phyloP scores from a whole-genome alignment of 2,797 vertebrate species.

The Urocyon cinereoargenteus region DNA sequence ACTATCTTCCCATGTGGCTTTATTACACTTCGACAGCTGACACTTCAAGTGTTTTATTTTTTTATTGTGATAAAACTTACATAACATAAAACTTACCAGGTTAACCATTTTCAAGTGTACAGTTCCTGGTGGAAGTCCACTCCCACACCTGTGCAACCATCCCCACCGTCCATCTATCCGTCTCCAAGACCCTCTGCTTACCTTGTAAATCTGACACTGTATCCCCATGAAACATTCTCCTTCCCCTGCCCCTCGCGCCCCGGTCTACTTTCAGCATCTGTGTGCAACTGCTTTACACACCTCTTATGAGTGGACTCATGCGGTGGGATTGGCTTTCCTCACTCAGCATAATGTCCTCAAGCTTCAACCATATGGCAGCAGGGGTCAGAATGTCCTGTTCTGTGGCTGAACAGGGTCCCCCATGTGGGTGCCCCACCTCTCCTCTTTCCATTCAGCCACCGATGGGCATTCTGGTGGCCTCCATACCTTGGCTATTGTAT shows the following conservation, averaged over 20 bases:
- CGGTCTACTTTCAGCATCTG: not conserved
- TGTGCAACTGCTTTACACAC: not conserved
- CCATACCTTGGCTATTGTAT: not conserved
- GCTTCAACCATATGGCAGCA: not conserved
- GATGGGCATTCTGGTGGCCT: not conserved
- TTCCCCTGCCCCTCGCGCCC: not conserved
- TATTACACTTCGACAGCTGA: not conserved
- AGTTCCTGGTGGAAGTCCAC: not conserved
- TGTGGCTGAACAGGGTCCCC: not conserved
- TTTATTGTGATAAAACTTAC: not conserved
- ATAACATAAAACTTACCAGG: not conserved
- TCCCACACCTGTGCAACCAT: not conserved
- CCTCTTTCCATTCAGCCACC: not conserved
- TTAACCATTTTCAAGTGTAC: not conserved
- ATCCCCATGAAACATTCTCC: not conserved
- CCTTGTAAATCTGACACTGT: no score
- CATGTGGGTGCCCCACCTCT: fast-evolving
- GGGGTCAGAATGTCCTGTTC: not conserved
- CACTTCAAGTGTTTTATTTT: not conserved
- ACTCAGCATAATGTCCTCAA: not conserved
- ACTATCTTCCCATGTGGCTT: not conserved
- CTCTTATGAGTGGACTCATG: no score
- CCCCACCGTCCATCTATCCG: fast-evolving
- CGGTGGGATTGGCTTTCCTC: not conserved
- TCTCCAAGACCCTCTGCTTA: not conserved